Evolutionary conservation across 2,797 vertebrate species (phyloP).

Genomic region (Crypturellus tataupa): DNA sequence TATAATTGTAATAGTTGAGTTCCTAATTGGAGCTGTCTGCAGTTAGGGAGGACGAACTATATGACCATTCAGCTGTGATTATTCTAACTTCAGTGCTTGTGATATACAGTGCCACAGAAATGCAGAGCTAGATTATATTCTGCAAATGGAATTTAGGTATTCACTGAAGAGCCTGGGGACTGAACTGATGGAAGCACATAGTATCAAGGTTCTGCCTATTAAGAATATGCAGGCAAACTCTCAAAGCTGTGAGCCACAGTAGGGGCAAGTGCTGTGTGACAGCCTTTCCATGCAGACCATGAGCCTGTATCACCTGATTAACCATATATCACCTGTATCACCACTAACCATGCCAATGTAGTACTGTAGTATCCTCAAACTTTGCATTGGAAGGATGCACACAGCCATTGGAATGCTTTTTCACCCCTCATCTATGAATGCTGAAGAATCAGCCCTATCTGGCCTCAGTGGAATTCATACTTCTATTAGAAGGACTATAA

Average conservation of each 20-base stretch:
- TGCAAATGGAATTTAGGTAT: conserved; percentile 56
- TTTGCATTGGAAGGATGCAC: background rate
- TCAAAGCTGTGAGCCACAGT: background rate
- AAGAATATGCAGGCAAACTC: conserved; percentile 27
- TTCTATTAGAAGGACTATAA: background rate
- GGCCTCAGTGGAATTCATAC: background rate
- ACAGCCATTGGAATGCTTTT: background rate
- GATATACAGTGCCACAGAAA: background rate
- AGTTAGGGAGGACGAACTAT: conserved; percentile 22
- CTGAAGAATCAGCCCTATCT: background rate
- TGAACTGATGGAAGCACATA: conserved; percentile 8
- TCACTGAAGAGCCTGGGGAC: background rate
- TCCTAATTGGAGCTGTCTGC: conserved; percentile 1
- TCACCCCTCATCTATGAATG: background rate
- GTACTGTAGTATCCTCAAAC: background rate
- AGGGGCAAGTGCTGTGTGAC: background rate
- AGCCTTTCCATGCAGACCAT: background rate
- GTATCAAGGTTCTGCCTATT: conserved; percentile 20
- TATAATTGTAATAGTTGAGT: background rate
- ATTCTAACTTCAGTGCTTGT: conserved; percentile 1
- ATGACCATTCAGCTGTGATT: conserved; percentile 23
- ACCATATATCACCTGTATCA: background rate
- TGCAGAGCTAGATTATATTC: conserved; percentile 33
- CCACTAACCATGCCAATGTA: background rate
- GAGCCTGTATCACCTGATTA: background rate